Evolutionary conservation across 2,113 vertebrate species (phyloP).

Genomic region (Caranx melampygus): DNA sequence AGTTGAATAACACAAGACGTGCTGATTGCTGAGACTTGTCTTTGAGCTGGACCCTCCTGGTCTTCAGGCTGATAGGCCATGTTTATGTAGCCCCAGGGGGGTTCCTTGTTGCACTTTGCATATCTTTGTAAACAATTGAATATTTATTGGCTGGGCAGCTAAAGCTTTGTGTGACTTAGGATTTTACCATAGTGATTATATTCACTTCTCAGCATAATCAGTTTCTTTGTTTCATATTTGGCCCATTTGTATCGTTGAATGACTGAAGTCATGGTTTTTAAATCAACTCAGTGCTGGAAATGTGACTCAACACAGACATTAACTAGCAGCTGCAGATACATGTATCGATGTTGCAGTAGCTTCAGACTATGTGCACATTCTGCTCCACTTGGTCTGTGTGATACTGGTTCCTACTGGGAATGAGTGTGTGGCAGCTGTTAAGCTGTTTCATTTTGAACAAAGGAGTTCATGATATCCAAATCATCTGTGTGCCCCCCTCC

Average conservation of each 20-base stretch:
- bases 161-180: not conserved
- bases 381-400: not conserved
- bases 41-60: not conserved
- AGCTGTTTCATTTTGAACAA: not conserved
- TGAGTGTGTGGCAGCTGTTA: not conserved
- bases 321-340: not conserved
- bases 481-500: not conserved
- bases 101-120: not conserved
- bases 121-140: not conserved
- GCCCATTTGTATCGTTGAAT: not conserved
- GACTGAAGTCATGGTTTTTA: too few relatives aligned
- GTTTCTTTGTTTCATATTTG: not conserved
- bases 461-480: not conserved
- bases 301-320: not conserved
- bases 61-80: not conserved
- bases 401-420: not conserved
- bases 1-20: not conserved
- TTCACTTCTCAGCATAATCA: not conserved
- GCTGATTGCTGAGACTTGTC: constrained; percentile 20
- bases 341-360: not conserved
- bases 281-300: not conserved
- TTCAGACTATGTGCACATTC: not conserved
- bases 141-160: not conserved
- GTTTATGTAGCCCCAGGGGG: not conserved
- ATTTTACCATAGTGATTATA: not conserved